A percentile compares a stretch with the other conserved stretches of the same genome.
Evolutionary conservation across 2,888 invertebrate species (phyloP).

Genomic region (Epinotia brunnichana): DNA sequence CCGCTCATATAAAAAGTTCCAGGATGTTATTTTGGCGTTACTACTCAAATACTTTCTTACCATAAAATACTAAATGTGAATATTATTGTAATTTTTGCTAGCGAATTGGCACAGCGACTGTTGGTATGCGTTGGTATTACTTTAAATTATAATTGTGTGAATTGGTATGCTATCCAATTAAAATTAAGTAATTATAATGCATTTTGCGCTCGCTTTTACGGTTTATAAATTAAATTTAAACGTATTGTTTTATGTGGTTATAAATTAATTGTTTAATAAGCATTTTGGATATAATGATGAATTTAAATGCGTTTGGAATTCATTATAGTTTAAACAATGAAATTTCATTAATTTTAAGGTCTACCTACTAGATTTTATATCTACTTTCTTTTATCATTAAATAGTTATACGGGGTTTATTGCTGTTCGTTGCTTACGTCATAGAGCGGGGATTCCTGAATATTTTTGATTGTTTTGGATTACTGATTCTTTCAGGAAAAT

Average conservation of each 20-base stretch:
- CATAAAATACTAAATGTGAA: conserved; percentile 5
- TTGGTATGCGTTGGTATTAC: conserved; percentile 33
- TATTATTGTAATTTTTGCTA: conserved; percentile 31
- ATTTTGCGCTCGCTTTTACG: conserved; percentile 39
- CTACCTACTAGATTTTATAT: conserved; percentile 4
- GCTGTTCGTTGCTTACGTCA: conserved; percentile 14
- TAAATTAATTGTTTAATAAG: conserved; percentile 35
- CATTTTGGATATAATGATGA: conserved; percentile 29
- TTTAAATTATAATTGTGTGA: conserved; percentile 35
- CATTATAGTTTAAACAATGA: neutral
- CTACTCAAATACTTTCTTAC: neutral
- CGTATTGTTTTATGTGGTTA: conserved; percentile 41
- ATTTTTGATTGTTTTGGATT: neutral
- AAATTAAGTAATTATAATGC: conserved; percentile 39
- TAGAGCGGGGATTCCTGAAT: neutral
- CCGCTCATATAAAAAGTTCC: neutral
- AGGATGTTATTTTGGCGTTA: neutral
- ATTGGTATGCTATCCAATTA: conserved; percentile 37
- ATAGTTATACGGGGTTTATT: neutral
- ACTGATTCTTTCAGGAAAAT: no score
- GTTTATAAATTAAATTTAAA: conserved; percentile 32
- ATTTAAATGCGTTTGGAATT: conserved; percentile 19
- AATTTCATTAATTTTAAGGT: conserved; percentile 5
- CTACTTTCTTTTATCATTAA: neutral
- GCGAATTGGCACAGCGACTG: conserved; percentile 69